phyloP scores from a whole-genome alignment of 2,113 vertebrate genomes.

The Larimichthys crocea region DNA sequence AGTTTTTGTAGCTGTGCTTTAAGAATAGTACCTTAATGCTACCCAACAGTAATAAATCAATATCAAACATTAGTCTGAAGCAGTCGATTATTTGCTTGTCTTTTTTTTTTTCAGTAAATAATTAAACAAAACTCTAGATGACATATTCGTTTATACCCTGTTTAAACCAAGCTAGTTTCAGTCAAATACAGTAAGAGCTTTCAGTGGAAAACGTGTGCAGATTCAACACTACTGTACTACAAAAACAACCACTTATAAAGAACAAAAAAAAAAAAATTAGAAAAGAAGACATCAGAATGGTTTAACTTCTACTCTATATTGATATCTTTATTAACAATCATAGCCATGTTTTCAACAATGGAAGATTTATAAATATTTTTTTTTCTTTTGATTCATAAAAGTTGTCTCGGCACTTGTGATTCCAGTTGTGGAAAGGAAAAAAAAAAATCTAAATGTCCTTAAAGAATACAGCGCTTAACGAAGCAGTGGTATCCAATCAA shows the following conservation, averaged over 20 bases:
- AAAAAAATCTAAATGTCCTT: constrained; percentile 67
- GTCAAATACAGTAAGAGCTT: constrained; percentile 84
- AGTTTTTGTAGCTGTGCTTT: constrained; percentile 28
- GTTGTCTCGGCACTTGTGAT: constrained; percentile 79
- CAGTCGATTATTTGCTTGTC: constrained; percentile 89
- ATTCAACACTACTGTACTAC: constrained; percentile 70
- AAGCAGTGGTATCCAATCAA: constrained; percentile 79
- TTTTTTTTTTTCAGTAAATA: constrained; percentile 82
- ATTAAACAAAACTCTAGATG: constrained; percentile 91
- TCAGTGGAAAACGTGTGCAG: constrained; percentile 79
- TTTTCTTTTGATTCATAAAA: constrained; percentile 81
- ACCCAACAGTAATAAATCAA: constrained; percentile 67
- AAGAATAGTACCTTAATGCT: constrained; percentile 90
- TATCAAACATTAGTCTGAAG: constrained; percentile 89
- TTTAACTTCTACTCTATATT: constrained; percentile 82
- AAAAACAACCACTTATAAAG: constrained; percentile 62
- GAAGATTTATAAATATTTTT: constrained; percentile 87
- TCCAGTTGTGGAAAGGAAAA: constrained; percentile 83
- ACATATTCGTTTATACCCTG: constrained; percentile 94
- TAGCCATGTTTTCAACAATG: constrained; percentile 83
- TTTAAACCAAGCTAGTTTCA: constrained; percentile 86
- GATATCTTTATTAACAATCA: constrained; percentile 87
- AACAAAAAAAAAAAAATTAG: constrained; percentile 43
- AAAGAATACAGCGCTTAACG: constrained; percentile 55
- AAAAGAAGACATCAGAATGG: constrained; percentile 77